Evolutionary conservation across 2,888 invertebrate species (phyloP).

Genomic region (Tetragonula carbonaria): DNA sequence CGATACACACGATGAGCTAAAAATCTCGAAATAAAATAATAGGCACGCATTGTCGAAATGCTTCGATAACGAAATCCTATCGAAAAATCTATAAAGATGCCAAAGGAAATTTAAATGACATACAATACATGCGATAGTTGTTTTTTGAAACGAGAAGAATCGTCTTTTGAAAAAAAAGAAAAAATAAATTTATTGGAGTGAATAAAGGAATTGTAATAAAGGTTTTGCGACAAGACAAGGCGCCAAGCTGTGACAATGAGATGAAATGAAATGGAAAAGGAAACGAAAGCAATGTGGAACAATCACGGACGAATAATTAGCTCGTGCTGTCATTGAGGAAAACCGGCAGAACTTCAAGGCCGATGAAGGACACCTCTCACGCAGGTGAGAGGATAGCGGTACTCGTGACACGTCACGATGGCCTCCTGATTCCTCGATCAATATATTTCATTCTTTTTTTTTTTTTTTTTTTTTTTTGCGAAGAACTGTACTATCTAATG

Average conservation of each 20-base stretch:
- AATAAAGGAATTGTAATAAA: background rate
- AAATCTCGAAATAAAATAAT: no score
- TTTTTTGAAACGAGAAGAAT: background rate
- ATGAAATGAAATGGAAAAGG: background rate
- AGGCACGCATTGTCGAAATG: no score
- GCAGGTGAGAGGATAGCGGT: conserved; percentile 76
- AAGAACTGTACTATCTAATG: conserved; percentile 34
- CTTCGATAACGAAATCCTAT: no score
- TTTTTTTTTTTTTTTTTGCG: background rate
- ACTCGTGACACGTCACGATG: conserved; percentile 67
- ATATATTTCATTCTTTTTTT: background rate
- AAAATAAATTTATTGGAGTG: background rate
- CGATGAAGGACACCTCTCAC: conserved; percentile 69
- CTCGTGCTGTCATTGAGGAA: conserved; percentile 66
- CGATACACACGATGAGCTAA: no score
- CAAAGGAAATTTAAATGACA: background rate
- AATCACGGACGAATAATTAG: conserved; percentile 65
- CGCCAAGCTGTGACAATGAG: no score
- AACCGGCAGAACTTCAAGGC: conserved; percentile 67
- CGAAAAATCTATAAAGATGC: no score
- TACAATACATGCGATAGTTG: background rate
- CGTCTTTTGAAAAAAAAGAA: background rate
- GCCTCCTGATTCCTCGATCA: conserved; percentile 53
- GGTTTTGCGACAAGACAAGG: background rate
- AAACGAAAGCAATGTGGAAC: conserved; percentile 50